Evolutionary conservation across 2,888 invertebrate species (phyloP), one percentile per base, ranked within the genome.

Genomic region (Bimastos eiseni): DNA sequence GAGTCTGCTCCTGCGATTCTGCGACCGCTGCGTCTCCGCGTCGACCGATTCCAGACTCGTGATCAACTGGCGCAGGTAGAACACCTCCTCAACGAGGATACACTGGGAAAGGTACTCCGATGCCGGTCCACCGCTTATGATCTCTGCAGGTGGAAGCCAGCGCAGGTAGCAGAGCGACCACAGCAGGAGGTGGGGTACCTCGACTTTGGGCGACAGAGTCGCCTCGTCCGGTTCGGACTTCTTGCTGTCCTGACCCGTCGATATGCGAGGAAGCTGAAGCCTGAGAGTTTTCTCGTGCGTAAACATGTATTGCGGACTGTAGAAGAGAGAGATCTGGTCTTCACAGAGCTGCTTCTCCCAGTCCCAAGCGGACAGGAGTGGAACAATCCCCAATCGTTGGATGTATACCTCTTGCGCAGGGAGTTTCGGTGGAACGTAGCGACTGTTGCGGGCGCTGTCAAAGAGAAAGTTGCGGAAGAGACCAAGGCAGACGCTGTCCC

Each of bases 401-500:
- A 49, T 89, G 89, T 89, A 89, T 5, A 49, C 89, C 89, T 70
- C 89, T 90, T 97, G 91, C 0, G 89, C 17, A 6, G 98, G 96
- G 93, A 98, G 97, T 92, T 97, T 96, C 92, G 49, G 19, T n/a
- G 70, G 70, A 0, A 36, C 6, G 37, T 49, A 89, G 89, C n/a
- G n/a, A 49, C 49, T 70, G 89, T 34, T 70, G 89, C 70, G 89
- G 0, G 97, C 97, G 93, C 97, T 97, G 95, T 98, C 98, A 94
- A 98, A 98, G 91, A 98, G 96, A 96, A 98, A 98, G 83, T 98
- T 98, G 93, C 98, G 98, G 94, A 98, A 98, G 90, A 98, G 96
- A 24, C 98, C 97, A 93, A 98, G 96, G 93, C 98, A 97, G 33
- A 97, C 96, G 49, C 97, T 96, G 95, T 99, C 98, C 98, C 98